Evolutionary conservation across 2,113 vertebrate species (phyloP), one percentile per base, ranked within the genome.

Genomic region (Gnathonemus echidnorhynchus): DNA sequence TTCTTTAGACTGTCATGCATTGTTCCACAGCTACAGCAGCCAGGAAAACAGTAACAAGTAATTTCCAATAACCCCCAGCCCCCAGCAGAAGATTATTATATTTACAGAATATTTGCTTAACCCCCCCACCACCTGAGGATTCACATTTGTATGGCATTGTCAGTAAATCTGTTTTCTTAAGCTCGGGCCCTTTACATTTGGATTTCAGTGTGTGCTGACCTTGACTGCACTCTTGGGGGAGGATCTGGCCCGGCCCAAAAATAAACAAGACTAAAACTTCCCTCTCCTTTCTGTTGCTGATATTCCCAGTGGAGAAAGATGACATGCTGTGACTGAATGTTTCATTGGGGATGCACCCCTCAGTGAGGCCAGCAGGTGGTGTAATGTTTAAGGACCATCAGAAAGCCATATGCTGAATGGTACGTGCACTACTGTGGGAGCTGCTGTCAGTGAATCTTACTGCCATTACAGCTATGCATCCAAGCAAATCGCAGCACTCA

Each of bases 261-360:
- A 96, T 96, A 96, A 95, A 96, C 94, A 94, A 95, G 58, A 93
- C 91, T 91, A 92, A 62, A 88, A 31, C 92, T 93, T 93, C 94
- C 5, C 1, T 39, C 50, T 42, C 49, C 52, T 31, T 94, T 94
- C 94, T 94, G 94, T 93, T 93, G 94, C 94, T 93, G 91, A 92
- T 93, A 95, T 94, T 95, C 94, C 93, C 91, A 92, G 92, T 93
- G 90, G 92, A 92, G 90, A 93, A 93, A 62, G 77, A 56, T 24
- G 70, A 92, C 91, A 88, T 87, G 91, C 92, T 86, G 92, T 93
- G 8, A 91, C 89, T 39, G 70, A 87, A 39, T n/a, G 88, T 86
- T 90, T 50, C 52, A 92, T 93, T 91, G 92, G 31, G 85, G 50
- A 7, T 49, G 74, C 3, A 15, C 35, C 50, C 39, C 11, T 21